Conservation (phyloP, 2,797 vertebrate genomes). For the Nannoperca obscura region DNA sequence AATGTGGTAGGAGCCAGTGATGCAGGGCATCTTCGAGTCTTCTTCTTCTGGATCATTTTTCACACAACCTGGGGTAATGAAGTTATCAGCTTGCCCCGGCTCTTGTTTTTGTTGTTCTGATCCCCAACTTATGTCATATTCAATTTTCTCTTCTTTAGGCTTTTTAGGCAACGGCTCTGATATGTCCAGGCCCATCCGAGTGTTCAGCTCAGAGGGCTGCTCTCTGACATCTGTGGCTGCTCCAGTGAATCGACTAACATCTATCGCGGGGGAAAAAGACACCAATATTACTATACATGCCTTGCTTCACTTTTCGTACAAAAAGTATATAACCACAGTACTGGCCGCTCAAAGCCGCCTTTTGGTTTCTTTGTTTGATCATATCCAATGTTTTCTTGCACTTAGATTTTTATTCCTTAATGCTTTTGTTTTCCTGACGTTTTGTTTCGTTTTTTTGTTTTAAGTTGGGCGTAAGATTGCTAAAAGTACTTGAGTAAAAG, state of each 20-base stretch:
- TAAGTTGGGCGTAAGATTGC: background rate
- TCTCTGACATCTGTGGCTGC: background rate
- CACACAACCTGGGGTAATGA: background rate
- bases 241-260: slow-evolving; percentile 9
- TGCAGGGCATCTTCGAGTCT: background rate
- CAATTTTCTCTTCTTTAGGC: slow-evolving; percentile 55
- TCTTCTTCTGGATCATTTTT: slow-evolving; percentile 54
- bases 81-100: background rate
- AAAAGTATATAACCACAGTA: too few species aligned
- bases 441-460: too few species aligned
- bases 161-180: background rate
- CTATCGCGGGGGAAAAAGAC: slow-evolving; percentile 20
- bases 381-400: background rate
- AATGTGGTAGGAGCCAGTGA: background rate
- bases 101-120: slow-evolving; percentile 2
- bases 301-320: background rate
- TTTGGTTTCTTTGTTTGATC: background rate
- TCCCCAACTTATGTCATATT: slow-evolving; percentile 24
- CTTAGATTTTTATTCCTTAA: too few species aligned
- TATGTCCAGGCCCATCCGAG: background rate
- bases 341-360: too few species aligned
- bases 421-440: background rate
- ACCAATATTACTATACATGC: background rate
- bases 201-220: background rate
- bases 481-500: background rate